Evolutionary conservation across 2,797 vertebrate species (phyloP), one percentile per base, ranked within the genome.

Genomic region (Triplophysa bombifrons): DNA sequence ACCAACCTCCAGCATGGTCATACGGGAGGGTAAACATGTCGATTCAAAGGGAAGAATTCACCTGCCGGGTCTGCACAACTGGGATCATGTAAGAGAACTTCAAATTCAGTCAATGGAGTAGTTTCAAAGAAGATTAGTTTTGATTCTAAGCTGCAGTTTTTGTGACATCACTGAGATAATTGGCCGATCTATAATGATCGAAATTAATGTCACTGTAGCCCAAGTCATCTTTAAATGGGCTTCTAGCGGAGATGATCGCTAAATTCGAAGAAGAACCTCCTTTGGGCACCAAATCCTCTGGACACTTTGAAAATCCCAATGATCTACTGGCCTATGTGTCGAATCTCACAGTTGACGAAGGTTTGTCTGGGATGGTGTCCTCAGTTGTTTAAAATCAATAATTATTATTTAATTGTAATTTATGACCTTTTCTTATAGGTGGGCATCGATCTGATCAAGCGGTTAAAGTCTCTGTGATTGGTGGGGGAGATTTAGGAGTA

Each of bases 211-310:
- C 34, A 17, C 27, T n/a, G 22, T 87, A 99, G 98, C 98, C 97
- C 61, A 97, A 95, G 84, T 97, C 97, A 9, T 91, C 94, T 3
- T 89, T 98, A 34, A 89, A 90, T 73, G 89, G 87, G 38, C 93
- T 99, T 80, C 91, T 98, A 87, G 89, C 85, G 70, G 96, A 99
- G 93, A 99, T 99, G 98, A 94, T 90, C 53, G 61, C 86, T 61
- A 97, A 97, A 86, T 99, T 99, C 92, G 94, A 97, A 86, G 94
- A 96, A 81, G 96, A 96, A 25, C 96, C 97, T 12, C 98, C 98
- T 0, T 85, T 99, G 27, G 94, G 92, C 60, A 89, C 95, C 1
- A 90, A 93, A 56, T 81, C 91, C 25, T 84, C 93, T 17, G 87
- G 71, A 46, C 93, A 93, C 10, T 91, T 83, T 55, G 92, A 92